Evolutionary conservation across 2,888 invertebrate species (phyloP), one percentile per base, ranked within the genome.

Genomic region (Ochropacha duplaris): DNA sequence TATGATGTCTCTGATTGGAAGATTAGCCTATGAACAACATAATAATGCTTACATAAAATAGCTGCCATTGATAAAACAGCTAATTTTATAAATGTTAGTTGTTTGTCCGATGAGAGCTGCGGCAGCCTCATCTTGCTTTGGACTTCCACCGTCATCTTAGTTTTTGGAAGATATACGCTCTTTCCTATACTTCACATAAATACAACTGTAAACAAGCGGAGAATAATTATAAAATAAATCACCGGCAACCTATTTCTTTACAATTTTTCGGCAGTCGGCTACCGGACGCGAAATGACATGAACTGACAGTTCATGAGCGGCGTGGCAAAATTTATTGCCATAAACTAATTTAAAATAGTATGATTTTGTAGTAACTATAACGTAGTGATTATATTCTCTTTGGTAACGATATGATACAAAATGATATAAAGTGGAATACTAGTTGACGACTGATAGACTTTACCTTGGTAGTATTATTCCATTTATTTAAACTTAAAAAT

Each of bases 31-130:
- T 57, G 22, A 57, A 62, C 39, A 39, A 22, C 16, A 34, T 57
- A 54, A 60, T 59, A 67, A 66, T 79, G 95, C 97, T 96, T 94
- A 99, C 99, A 98, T 77, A 99, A 93, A 82, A 99, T 96, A 57
- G 97, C 97, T 74, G 98, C 98, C 85, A 98, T 94, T 55, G 98
- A 96, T 71, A 99, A 94, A 83, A 99, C 97, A 69, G 97, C 95
- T 78, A 99, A 91, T 84, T 98, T 93, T 79, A 93, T 84, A 69
- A 93, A 92, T 64, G 93, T 93, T 72, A 93, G 88, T 79, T 93
- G 92, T 84, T 93, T 93, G 76, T 92, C 92, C 58, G 93, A 89
- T 58, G 92, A 84, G 49, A 92, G 83, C 69, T 90, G 86, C 63
- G 84, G 83, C 64, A 90, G 74, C 84, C 79, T 88, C 76, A 81